Conservation (phyloP, 2,888 invertebrate species). For the Chelonus formosanus region DNA sequence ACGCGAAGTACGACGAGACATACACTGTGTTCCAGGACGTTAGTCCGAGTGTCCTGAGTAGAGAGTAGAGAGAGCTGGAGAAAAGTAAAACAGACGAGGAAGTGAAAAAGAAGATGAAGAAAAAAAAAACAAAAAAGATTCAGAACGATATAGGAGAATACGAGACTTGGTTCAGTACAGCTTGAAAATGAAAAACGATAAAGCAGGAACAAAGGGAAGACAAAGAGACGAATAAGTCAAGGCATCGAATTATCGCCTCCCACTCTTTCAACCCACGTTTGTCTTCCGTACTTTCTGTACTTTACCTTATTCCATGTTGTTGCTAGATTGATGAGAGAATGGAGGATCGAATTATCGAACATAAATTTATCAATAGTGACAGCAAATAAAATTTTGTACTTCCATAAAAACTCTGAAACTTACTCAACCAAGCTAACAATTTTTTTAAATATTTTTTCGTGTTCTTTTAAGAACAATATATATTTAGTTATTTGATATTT, state of each 20-base stretch:
- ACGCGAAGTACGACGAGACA: conserved; percentile 28
- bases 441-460: too few species aligned
- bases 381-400: neutral
- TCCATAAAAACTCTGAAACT: too few species aligned
- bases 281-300: neutral
- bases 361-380: too few species aligned
- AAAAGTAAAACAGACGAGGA: conserved; percentile 14
- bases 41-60: conserved; percentile 19
- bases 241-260: conserved; percentile 36
- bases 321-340: conserved; percentile 6
- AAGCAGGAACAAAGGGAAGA: conserved; percentile 22
- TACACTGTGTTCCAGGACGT: conserved; percentile 11
- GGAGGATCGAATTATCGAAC: neutral
- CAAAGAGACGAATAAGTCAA: conserved; percentile 29
- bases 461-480: too few species aligned
- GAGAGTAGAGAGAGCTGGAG: neutral
- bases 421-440: too few species aligned
- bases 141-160: conserved; percentile 12
- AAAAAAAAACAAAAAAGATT: conserved; percentile 2
- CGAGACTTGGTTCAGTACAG: conserved; percentile 15
- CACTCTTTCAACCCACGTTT: conserved; percentile 34
- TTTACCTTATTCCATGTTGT: conserved; percentile 11
- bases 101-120: conserved; percentile 12
- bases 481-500: too few species aligned
- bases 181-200: conserved; percentile 31